Base-by-base conservation (phyloP, 2,888 invertebrate genomes). In the Tenthredo amoena region DNA sequence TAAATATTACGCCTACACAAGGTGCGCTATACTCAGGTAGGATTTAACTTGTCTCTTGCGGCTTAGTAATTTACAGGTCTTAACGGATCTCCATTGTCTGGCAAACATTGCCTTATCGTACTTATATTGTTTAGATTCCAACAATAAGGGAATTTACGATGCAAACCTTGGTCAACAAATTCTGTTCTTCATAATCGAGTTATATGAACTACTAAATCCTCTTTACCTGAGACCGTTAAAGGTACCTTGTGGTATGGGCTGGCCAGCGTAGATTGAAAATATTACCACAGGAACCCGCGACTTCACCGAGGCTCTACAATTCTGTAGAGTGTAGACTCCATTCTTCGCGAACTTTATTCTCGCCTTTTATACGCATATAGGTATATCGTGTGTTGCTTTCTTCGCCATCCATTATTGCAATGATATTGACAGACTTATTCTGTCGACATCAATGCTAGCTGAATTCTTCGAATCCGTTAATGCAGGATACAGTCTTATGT, bases 151-250 rank as follows among this genome's bases (percentile, higher is more conserved):
- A 62, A 58, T 37, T 81, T 58, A n/a, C 81, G 40, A 21, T 21
- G 58, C 58, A 62, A 40, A 18, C 62, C 37, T 21, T 40, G 81
- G 81, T 62, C 81, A 58, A 81, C 81, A 81, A 81, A 81, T 81
- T 81, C 81, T 62, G 40, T 62, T 81, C 81, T 62, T 81, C 62
- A 81, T 40, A 81, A 81, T 81, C 58, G 62, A 81, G 81, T 81
- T 81, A 81, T 62, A 81, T 81, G 62, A 81, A 81, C 37, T 81
- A 81, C 37, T 81, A 81, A 81, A 81, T 81, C 58, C 62, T 40
- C 62, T 81, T 81, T 62, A 81, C 40, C 40, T 21, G 37, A 81
- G 58, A 62, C 58, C 81, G 81, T 81, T 81, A 81, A 62, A 58
- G 81, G 81, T 21, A 62, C 58, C 62, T 62, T 58, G 81, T 62